Conservation (phyloP, 30 jellyfish, hydroid and myxozoan genomes). For the Cassiopea xamachana region DNA sequence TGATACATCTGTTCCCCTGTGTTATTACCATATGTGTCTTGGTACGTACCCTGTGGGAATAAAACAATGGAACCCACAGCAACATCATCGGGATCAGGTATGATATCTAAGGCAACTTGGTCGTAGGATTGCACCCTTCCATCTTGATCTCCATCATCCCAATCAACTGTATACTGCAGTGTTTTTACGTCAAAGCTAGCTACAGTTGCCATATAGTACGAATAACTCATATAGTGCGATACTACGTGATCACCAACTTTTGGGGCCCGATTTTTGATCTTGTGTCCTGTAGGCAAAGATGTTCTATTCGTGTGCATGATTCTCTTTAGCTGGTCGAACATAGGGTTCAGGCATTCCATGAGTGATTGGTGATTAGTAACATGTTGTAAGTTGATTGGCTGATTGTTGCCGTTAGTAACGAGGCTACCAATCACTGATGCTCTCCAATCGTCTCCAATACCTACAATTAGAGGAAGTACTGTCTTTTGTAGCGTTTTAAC, state of each 20-base stretch:
- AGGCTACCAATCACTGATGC: slow-evolving; percentile 79
- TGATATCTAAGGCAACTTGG: slow-evolving; percentile 81
- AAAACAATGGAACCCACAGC: slow-evolving; percentile 81
- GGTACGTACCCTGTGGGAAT: slow-evolving; percentile 81
- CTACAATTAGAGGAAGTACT: slow-evolving; percentile 83
- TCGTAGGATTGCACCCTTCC: slow-evolving; percentile 78
- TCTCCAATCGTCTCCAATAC: slow-evolving; percentile 74
- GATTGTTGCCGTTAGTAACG: slow-evolving; percentile 27
- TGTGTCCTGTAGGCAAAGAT: neutral
- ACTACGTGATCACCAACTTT: slow-evolving; percentile 85
- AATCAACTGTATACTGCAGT: slow-evolving; percentile 76
- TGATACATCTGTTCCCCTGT: slow-evolving; percentile 79
- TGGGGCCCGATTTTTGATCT: slow-evolving; percentile 56
- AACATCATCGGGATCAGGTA: slow-evolving; percentile 82
- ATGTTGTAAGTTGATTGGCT: slow-evolving; percentile 63
- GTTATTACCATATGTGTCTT: slow-evolving; percentile 77
- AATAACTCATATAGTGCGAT: slow-evolving; percentile 64
- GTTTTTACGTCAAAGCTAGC: slow-evolving; percentile 51
- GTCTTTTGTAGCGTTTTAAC: slow-evolving; percentile 75
- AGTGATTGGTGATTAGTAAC: neutral
- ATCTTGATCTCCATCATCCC: slow-evolving; percentile 90
- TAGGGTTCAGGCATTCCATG: slow-evolving; percentile 10
- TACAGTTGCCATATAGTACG: slow-evolving; percentile 86
- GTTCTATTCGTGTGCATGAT: neutral
- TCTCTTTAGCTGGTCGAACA: slow-evolving; percentile 14